Conservation (phyloP, 2,113 vertebrate species). For the Pterophyllum scalare region DNA sequence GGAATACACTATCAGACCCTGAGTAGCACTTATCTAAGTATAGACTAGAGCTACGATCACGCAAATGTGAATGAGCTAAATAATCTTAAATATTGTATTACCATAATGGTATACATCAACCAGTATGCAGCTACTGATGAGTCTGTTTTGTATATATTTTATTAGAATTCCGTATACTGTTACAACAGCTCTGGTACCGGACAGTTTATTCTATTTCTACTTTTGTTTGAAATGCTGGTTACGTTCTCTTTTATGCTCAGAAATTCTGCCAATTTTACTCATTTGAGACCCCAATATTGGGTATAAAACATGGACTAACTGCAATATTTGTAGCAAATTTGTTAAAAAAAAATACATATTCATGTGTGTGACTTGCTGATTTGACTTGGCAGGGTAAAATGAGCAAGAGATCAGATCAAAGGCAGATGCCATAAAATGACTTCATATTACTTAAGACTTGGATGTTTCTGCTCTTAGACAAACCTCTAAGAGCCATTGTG, state of each 20-base stretch:
- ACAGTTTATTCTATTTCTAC: background rate
- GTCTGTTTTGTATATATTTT: background rate
- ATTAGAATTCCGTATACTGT: background rate
- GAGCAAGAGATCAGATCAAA: too few species aligned
- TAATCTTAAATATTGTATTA: conserved; percentile 21
- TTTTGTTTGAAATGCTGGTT: background rate
- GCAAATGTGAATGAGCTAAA: conserved; percentile 11
- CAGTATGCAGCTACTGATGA: background rate
- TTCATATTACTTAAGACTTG: too few species aligned
- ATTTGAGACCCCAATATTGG: background rate
- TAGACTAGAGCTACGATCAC: background rate
- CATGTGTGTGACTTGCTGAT: too few species aligned
- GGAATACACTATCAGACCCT: conserved; percentile 17
- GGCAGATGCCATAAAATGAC: too few species aligned
- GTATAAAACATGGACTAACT: too few species aligned
- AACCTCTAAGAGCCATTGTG: too few species aligned
- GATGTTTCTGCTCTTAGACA: too few species aligned
- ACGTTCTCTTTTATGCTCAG: background rate
- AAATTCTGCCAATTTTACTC: background rate
- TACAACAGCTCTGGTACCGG: background rate
- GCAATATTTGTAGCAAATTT: too few species aligned
- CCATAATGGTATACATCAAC: conserved; percentile 1
- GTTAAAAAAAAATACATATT: too few species aligned
- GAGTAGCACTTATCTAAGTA: conserved; percentile 34
- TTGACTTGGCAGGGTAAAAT: too few species aligned